Conservation (phyloP, 2,797 vertebrate genomes). For the Cuculus canorus region DNA sequence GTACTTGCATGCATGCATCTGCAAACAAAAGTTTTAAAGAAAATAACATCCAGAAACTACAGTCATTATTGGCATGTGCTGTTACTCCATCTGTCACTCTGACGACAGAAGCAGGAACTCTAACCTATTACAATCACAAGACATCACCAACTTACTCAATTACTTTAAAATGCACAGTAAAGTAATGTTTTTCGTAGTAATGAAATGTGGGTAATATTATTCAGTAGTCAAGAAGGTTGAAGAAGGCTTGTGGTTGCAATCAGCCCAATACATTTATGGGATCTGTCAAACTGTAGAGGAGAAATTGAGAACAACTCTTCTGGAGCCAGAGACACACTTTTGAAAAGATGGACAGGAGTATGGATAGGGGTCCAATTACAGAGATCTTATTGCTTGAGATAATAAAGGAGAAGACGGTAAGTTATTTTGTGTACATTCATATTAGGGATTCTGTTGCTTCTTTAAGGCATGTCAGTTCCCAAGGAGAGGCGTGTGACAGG, state of each 20-base stretch:
- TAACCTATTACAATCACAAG: not conserved
- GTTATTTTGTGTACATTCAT: not conserved
- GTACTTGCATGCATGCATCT: not conserved
- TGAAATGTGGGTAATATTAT: not conserved
- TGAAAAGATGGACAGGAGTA: not conserved
- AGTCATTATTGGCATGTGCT: not conserved
- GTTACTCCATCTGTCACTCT: not conserved
- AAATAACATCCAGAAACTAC: not conserved
- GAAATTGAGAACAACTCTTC: not conserved
- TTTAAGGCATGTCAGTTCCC: not conserved
- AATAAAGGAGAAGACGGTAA: not conserved
- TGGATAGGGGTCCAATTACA: not conserved
- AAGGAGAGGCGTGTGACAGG: not conserved
- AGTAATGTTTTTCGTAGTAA: not conserved
- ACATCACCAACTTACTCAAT: not conserved
- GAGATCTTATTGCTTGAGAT: not conserved
- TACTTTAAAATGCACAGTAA: not conserved
- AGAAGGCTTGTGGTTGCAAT: not conserved
- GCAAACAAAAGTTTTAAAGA: not conserved
- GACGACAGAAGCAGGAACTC: not conserved
- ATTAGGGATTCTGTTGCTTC: not conserved
- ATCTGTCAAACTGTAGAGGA: not conserved
- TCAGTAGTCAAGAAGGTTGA: not conserved
- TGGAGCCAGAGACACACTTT: rapidly evolving
- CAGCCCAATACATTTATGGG: not conserved